These are phyloP conservation scores for Notocelia uddmanniana DNA, from an alignment of 2,888 invertebrate genomes.

Conservation along the genomic window DNA sequence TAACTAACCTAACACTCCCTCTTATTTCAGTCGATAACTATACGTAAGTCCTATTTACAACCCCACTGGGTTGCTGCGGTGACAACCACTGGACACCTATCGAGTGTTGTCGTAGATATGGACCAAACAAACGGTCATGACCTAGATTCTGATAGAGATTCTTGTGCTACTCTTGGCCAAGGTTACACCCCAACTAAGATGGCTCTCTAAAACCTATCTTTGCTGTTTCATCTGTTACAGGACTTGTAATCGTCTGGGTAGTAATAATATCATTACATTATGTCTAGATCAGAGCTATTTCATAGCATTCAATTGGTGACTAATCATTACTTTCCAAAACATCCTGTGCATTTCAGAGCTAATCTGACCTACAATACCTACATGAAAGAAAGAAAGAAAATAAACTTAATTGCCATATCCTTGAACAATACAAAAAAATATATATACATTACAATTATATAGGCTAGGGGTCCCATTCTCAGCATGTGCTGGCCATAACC, in stretches of 20 bases:
- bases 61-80: not conserved
- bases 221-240: not conserved
- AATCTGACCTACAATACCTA: too few species aligned
- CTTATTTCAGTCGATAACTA: not conserved
- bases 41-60: not conserved
- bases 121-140: slow-evolving; percentile 20
- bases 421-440: too few species aligned
- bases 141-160: slow-evolving; percentile 2
- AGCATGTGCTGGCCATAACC: too few species aligned
- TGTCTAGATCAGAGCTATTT: not conserved
- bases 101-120: not conserved
- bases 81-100: not conserved
- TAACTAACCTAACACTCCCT: slow-evolving; percentile 37
- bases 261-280: not conserved
- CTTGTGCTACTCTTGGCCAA: not conserved
- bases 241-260: not conserved
- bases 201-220: not conserved
- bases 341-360: too few species aligned
- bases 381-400: too few species aligned
- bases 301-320: too few species aligned
- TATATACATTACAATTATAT: too few species aligned
- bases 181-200: not conserved
- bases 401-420: too few species aligned
- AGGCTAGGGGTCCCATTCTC: too few species aligned
- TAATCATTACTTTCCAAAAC: too few species aligned